A percentile compares a stretch with the other conserved stretches of the same genome.
These are phyloP conservation scores for Catharus fuscescens DNA, from an alignment of 2,113 vertebrate species.

Conservation along the genomic window DNA sequence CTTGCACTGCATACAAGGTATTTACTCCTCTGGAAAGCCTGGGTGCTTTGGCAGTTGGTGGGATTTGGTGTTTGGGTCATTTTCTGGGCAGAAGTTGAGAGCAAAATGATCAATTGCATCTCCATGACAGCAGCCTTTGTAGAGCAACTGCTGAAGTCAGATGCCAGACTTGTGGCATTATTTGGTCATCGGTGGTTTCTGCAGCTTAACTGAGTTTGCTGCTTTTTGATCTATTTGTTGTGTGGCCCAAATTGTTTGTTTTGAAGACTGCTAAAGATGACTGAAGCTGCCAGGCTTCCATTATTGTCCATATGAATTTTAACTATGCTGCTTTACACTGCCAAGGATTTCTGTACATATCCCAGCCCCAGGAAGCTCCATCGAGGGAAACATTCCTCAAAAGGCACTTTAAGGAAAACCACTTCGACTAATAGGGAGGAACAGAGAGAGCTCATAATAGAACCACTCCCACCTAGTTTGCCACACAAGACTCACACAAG, in stretches of 20 bases:
- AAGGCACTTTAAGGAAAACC: not conserved
- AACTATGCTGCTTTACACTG: not conserved
- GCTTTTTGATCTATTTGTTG: not conserved
- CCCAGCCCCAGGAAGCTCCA: not conserved
- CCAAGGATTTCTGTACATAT: not conserved
- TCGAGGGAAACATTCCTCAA: fast-evolving
- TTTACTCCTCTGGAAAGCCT: not conserved
- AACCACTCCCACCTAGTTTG: not conserved
- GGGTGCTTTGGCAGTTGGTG: not conserved
- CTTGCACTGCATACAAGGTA: not conserved
- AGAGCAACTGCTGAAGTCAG: not conserved
- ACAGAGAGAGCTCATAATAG: not conserved
- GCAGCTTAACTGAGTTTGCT: not conserved
- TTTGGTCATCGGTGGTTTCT: not conserved
- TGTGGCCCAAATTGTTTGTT: not conserved
- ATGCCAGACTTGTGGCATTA: not conserved
- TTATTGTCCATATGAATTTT: not conserved
- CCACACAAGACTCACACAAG: not conserved
- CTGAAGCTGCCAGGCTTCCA: not conserved
- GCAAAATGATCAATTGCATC: not conserved
- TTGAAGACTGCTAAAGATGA: not conserved
- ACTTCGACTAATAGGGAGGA: not conserved
- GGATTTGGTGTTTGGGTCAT: not conserved
- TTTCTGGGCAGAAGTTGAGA: not conserved
- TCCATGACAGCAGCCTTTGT: not conserved